Conservation (phyloP, 1,140 invertebrate species). For the Maconellicoccus hirsutus region DNA sequence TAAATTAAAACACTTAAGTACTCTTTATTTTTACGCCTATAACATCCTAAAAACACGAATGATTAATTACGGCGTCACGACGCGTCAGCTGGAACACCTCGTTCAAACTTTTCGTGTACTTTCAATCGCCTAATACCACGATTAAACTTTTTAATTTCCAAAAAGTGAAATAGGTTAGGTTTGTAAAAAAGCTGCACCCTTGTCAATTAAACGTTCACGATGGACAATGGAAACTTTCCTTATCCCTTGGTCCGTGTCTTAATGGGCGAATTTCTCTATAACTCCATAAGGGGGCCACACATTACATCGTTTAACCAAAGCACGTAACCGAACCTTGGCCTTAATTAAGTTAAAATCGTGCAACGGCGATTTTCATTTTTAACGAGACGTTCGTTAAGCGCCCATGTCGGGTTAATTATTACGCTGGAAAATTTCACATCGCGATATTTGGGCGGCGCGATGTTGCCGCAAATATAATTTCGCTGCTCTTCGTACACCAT, state of each 20-base stretch:
- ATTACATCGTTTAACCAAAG: background rate
- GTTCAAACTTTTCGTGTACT: background rate
- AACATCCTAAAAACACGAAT: background rate
- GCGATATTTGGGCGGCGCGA: background rate
- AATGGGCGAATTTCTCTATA: too few species aligned
- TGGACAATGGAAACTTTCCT: background rate
- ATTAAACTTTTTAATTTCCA: too few species aligned
- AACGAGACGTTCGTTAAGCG: background rate
- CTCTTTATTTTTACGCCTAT: background rate
- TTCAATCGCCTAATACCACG: background rate
- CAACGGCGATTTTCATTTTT: background rate
- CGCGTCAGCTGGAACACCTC: background rate
- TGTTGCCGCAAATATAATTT: background rate
- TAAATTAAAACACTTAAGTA: background rate
- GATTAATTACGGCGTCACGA: background rate
- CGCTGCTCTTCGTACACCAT: too few species aligned
- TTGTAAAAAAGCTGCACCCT: background rate
- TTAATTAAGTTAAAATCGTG: background rate
- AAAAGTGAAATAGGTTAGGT: too few species aligned
- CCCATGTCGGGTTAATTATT: background rate
- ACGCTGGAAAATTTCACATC: background rate
- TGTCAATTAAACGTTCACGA: background rate
- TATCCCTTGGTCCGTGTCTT: background rate
- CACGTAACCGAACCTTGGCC: conserved; percentile 1
- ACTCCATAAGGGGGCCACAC: too few species aligned